Evolutionary conservation across 2,888 invertebrate species (phyloP), one percentile per base, ranked within the genome.

Genomic region (Scrobipalpa atriplicella): DNA sequence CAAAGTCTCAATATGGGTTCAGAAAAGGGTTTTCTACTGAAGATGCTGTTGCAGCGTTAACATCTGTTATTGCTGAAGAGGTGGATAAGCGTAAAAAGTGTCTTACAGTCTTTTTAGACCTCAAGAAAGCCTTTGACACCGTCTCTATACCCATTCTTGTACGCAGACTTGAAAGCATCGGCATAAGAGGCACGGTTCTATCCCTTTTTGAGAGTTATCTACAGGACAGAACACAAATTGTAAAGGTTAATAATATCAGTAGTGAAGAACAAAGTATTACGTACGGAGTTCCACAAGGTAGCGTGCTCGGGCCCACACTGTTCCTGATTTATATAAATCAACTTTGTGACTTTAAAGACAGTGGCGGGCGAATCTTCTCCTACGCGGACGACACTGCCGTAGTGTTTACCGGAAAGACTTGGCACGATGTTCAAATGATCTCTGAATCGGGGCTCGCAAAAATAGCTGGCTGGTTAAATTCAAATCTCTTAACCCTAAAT

Each of bases 241-340:
- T 51, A 6, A 51, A 51, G 16, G 6, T 51, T 18, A 6, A 8
- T 51, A 7, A 13, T 5, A 8, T 7, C 16, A 7, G 8, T 18
- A 51, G 51, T n/a, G 51, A 51, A 2, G 51, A 51, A n/a, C n/a
- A 7, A 7, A 16, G 13, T 9, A 16, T 51, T 7, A n/a, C 13
- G 51, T 51, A 13, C 16, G 51, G 51, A 8, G 16, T 51, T 2
- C 51, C 51, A 2, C 51, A 51, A 51, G 51, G 51, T 5, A 51
- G 51, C 18, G 18, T 51, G 6, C 16, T 51, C 2, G 51, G 51
- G 6, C 51, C 51, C 5, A 51, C 51, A 3, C 51, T 51, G 16
- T 54, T 54, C 54, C 54, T 54, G 18, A 52, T 52, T 18, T 52
- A 52, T 18, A 52, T 52, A 10, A 52, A 52, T 10, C 18, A 54